phyloP scores from a whole-genome alignment of 2,113 vertebrate species.

The Trachemys scripta region DNA sequence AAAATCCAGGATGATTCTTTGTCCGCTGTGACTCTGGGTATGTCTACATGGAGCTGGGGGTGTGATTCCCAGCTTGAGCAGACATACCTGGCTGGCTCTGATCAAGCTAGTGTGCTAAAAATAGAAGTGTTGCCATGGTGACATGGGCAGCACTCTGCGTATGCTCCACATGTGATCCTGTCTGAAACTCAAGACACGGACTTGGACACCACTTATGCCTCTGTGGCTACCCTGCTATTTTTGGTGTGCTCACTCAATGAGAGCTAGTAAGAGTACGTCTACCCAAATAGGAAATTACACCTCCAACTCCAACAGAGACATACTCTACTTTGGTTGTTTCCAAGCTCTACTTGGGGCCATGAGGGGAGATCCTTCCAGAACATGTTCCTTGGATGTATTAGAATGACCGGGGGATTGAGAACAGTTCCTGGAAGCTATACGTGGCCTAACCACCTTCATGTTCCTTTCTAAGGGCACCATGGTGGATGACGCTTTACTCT shows the following conservation, averaged over 20 bases:
- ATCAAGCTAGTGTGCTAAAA: not conserved
- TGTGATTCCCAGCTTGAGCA: not conserved
- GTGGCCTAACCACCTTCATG: not conserved
- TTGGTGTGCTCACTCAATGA: not conserved
- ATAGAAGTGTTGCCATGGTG: not conserved
- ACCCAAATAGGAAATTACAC: not conserved
- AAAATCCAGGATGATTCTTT: not conserved
- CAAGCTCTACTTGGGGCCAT: not conserved
- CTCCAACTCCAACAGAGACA: not conserved
- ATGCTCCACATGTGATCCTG: not conserved
- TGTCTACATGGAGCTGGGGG: not conserved
- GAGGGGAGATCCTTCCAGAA: not conserved
- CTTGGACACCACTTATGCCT: not conserved
- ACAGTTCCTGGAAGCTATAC: not conserved
- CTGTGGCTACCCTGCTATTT: not conserved
- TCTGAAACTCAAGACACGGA: not conserved
- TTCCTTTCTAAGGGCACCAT: slow-evolving; percentile 48
- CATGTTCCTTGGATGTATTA: not conserved
- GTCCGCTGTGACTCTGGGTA: rapidly evolving
- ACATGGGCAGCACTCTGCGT: not conserved
- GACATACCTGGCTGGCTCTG: not conserved
- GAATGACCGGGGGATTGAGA: not conserved
- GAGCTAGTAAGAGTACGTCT: not conserved
- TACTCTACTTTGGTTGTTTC: not conserved
- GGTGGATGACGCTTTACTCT: slow-evolving; percentile 56